Base-by-base conservation (phyloP, 2,797 vertebrate species). In the Acrossocheilus fasciatus region DNA sequence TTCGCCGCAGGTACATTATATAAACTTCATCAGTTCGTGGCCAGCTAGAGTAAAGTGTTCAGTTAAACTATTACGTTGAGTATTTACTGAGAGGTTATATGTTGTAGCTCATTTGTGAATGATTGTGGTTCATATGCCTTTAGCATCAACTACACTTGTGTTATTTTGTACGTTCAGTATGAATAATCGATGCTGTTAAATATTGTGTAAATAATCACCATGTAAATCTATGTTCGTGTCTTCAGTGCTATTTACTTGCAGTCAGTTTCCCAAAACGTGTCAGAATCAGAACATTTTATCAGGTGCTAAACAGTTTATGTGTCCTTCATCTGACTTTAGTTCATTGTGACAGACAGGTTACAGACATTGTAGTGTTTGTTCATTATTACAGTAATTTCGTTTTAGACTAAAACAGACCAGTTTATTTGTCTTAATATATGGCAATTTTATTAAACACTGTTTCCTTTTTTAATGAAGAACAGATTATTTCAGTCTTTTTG, bases 1-100 rank as follows among this genome's bases (percentile, higher is more conserved):
- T 18, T 54, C 66, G 17, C 43, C 54, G 62, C 93, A 95, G 95
- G 95, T 96, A 94, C 14, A 34, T 5, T 0, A 12, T 50, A 43
- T 39, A 54, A 66, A 66, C 2, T 17, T 34, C 2, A 9, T 12
- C 0, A 18, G 17, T 18, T 26, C 8, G 8, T 47, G 12, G 30
- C 64, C 41, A 72, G 76, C 20, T 54, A 18, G 34, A 45, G 11
- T 23, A 30, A 2, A 4, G 6, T 39, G 14, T 66, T 52, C 14
- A 41, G 34, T 7, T 43, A 20, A 30, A 4, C 1, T 43, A 23
- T 36, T 39, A n/a, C 12, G 7, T 15, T 70, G 17, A 23, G 6
- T 57, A 0, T 68, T 34, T 77, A 34, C 11, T 11, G 0, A 59
- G 52, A 18, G 0, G 1, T 20, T 20, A 7, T 6, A 17, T 10